Evolutionary conservation across 1,140 invertebrate species (phyloP), one percentile per base, ranked within the genome.

Genomic region (Belonocnema kinseyi): DNA sequence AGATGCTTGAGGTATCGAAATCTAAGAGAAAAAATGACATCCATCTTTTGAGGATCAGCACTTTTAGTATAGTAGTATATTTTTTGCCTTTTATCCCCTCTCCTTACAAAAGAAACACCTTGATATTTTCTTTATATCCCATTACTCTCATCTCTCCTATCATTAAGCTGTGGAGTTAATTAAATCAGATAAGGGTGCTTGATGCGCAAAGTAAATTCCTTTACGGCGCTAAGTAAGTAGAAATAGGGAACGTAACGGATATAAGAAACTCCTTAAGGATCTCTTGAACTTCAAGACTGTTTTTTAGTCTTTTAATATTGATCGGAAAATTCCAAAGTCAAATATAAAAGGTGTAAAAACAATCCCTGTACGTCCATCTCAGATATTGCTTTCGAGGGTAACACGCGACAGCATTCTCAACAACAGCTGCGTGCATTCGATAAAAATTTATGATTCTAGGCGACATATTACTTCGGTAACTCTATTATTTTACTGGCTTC

Each of bases 381-480:
- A 66, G 40, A 66, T 66, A 66, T 66, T 66, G 33, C 61, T 66
- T 66, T 66, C n/a, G 53, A 17, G n/a, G 19, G 21, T 33, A 61
- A 61, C 5, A 66, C n/a, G 58, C 13, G 14, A 33, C 21, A 56
- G 11, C 14, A 66, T 7, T 4, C 16, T 40, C 0, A 40, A 66
- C 61, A 66, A 46, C 61, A 66, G 61, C 26, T 66, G 61, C 21
- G 61, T 33, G 16, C 14, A 1, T 40, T 40, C 26, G 61, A 66
- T 66, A 66, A 40, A 40, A 66, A 40, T 66, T 66, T 66, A 66
- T 66, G 26, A 66, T 66, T 46, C 26, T 16, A 46, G 7, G 40
- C 26, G 33, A 46, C 61, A 4, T 7, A 33, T 40, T n/a, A n/a
- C 61, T 66, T 66, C 16, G 58, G 16, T 66, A 66, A 66, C 58